Evolutionary conservation across 2,113 vertebrate genomes (phyloP), one percentile per base, ranked within the genome.

Genomic region (Glaucidium brasilianum): DNA sequence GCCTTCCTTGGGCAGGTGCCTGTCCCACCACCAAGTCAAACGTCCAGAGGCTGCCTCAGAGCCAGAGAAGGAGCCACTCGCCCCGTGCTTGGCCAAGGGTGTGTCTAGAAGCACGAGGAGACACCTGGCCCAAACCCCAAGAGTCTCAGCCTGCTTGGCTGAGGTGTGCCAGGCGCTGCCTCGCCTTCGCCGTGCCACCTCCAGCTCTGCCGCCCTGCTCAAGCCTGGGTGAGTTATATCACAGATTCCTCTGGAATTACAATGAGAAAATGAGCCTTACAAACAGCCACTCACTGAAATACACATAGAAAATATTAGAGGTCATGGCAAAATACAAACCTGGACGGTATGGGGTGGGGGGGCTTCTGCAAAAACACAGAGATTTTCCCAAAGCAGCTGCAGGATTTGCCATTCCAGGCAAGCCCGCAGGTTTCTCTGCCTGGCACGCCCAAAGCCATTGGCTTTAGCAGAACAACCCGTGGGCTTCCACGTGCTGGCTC

Each of bases 371-470:
- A 52, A 85, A 92, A 9, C 3, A 12, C 0, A 0, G 64, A 45
- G 6, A 7, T 76, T 88, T 78, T 88, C 45, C 30, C 67, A 80
- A 71, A 88, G 26, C 32, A 63, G 12, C 15, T 23, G 37, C 17
- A 87, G 13, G 32, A 21, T 35, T 79, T 72, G 19, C 23, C 25
- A 23, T 71, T 94, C 91, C n/a, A 59, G 66, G 27, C 53, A 82
- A 85, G 15, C 14, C 49, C 29, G 10, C 52, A 47, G 8, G 9
- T 63, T 93, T 75, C 32, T 84, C 17, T 11, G 32, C 11, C 29
- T 69, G 45, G 22, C 0, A 0, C 34, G 34, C 11, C 12, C 1
- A 0, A 89, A 76, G 30, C 17, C 35, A 19, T 19, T 37, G 5
- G 12, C 30, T 96, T 77, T 49, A 77, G 39, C 26, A 79, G 27